Percentiles rank a stretch among this genome's conserved stretches.
Evolutionary conservation across 2,113 vertebrate species (phyloP).

Genomic region (Oncorhynchus gorbuscha): DNA sequence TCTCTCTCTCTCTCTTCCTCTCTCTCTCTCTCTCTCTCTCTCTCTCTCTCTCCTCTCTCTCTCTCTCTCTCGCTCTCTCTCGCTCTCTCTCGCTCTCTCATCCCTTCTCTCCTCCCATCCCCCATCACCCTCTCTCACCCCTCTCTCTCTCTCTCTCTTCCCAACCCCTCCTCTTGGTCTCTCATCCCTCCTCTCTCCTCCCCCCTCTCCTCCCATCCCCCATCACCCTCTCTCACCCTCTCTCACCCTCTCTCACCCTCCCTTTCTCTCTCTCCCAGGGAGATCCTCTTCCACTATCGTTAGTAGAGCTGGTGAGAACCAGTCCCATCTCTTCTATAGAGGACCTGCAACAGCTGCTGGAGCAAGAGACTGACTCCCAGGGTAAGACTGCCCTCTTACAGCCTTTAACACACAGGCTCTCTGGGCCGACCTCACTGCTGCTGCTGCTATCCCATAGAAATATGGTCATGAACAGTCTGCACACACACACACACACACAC

Average conservation of each 20-base stretch:
- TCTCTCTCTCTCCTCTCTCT: no score
- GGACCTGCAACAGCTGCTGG: conserved; percentile 87
- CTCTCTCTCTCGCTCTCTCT: no score
- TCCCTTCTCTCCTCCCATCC: no score
- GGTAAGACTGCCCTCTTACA: conserved; percentile 78
- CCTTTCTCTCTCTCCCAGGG: conserved; percentile 69
- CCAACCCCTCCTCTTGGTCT: no score
- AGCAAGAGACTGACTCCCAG: conserved; percentile 81
- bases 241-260: not conserved
- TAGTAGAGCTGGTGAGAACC: conserved; percentile 86
- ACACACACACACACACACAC: not conserved
- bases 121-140: not conserved
- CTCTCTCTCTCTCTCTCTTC: conserved; percentile 4
- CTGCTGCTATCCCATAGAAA: no score
- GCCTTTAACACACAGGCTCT: conserved; percentile 17
- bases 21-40: no score
- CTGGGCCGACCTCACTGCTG: not conserved
- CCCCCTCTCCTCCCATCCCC: no score
- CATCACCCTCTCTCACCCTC: not conserved
- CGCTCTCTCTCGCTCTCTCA: no score
- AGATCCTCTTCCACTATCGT: conserved; percentile 85
- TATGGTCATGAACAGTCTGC: no score
- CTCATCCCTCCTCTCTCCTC: no score
- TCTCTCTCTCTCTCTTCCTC: no score
- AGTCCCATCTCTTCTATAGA: conserved; percentile 85